Evolutionary conservation across 2,888 invertebrate genomes (phyloP), one percentile per base, ranked within the genome.

Genomic region (Eurytoma adleriae): DNA sequence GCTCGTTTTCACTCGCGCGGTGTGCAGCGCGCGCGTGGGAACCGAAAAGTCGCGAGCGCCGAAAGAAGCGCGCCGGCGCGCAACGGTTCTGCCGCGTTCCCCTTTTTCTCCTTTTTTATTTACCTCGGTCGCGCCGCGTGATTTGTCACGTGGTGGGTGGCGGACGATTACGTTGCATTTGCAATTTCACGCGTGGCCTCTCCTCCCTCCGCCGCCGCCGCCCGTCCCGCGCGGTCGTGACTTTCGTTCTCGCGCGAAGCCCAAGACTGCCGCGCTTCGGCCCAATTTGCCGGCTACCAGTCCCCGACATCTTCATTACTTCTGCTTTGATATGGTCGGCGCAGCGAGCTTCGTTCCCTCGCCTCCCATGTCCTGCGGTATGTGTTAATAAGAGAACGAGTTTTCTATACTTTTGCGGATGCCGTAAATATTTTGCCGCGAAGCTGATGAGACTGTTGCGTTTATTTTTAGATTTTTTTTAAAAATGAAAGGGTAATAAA

Each of bases 121-220:
- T 86, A 86, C 69, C 57, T 85, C 84, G 80, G 85, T 82, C 84
- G 83, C 80, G 84, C 83, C 82, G 76, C 84, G 86, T 89, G 89
- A 90, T 90, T 90, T 89, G 89, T 89, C 89, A 89, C 90, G 89
- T 89, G 87, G 87, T 90, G 90, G 90, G 89, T 90, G 90, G 89
- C 88, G 85, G 85, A 85, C 86, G 87, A 89, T 90, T 90, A 89
- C 87, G 86, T 87, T 87, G 87, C 88, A 90, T 90, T 90, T 89
- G 86, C 88, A 87, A 90, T 90, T 90, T 90, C 89, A 90, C 90
- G 90, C 87, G 86, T 84, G 83, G 81, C 83, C 83, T 83, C 79
- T 66, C 66, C 80, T 77, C 72, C 83, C 72, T 12, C 48, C 62
- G 72, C 62, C 68, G 27, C 27, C 18, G 54, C 61, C 61, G 13